These are phyloP conservation scores for Sinocyclocheilus anophthalmus DNA, from an alignment of 2,113 vertebrate species.

Conservation along the genomic window DNA sequence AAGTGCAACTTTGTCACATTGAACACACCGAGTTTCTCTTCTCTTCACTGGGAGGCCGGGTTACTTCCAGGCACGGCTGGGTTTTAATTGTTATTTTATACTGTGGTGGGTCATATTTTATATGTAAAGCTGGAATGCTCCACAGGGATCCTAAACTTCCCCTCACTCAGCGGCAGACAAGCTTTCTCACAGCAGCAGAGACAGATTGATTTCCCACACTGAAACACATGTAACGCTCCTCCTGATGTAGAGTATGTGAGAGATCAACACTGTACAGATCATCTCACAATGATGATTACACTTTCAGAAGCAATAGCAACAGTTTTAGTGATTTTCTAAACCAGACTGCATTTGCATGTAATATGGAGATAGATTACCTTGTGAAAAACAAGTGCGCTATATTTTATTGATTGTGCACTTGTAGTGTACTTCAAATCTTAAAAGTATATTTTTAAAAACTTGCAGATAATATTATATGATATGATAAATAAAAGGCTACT, in stretches of 20 bases:
- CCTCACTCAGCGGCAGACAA: slow-evolving; percentile 38
- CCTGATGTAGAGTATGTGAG: not conserved
- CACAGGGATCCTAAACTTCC: slow-evolving; percentile 50
- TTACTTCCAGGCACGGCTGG: slow-evolving; percentile 59
- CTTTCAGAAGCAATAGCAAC: not conserved
- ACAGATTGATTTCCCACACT: slow-evolving; percentile 3
- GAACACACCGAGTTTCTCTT: slow-evolving; percentile 19
- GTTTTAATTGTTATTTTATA: slow-evolving; percentile 65
- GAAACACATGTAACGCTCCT: not conserved
- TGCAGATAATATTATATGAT: not conserved
- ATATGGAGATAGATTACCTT: not conserved
- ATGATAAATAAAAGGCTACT: not conserved
- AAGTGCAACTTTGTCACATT: not conserved
- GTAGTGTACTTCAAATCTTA: not conserved
- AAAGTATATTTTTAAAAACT: not conserved
- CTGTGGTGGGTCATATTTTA: slow-evolving; percentile 60
- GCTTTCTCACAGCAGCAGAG: slow-evolving; percentile 34
- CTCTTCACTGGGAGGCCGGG: slow-evolving; percentile 34
- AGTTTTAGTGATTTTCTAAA: not conserved
- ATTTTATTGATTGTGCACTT: no score
- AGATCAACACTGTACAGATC: not conserved
- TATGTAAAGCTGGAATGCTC: slow-evolving; percentile 58
- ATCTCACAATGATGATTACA: not conserved
- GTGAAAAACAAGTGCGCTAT: not conserved
- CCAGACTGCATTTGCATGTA: not conserved